These are phyloP conservation scores for Zaprionus taronus DNA, from an alignment of 1,140 invertebrate species.

Conservation along the genomic window DNA sequence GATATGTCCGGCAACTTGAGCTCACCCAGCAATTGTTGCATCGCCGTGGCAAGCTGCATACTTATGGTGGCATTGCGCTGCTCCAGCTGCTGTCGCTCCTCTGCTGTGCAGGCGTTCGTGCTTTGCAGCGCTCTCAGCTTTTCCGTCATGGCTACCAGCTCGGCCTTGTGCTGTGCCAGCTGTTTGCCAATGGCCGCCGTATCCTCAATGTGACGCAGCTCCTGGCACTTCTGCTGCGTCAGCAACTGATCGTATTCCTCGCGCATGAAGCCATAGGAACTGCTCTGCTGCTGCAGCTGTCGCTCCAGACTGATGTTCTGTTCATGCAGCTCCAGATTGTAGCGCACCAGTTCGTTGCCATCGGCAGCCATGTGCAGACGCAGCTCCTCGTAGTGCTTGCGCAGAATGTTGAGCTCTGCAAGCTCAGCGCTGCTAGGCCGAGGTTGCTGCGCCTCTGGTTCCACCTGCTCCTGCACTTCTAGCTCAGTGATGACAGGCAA, in stretches of 20 bases:
- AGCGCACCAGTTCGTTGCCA: conserved; percentile 53
- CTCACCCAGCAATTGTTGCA: conserved; percentile 63
- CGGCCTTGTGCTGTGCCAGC: conserved; percentile 28
- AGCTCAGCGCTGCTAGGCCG: conserved; percentile 33
- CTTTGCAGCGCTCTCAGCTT: conserved; percentile 29
- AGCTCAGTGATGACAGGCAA: conserved; percentile 51
- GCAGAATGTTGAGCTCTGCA: conserved; percentile 53
- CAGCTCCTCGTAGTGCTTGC: conserved; percentile 74
- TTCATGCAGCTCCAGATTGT: conserved; percentile 58
- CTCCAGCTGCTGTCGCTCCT: conserved; percentile 69
- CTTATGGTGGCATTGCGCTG: conserved; percentile 58
- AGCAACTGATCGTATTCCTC: conserved; percentile 69
- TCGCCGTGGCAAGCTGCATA: conserved; percentile 63
- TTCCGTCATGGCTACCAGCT: conserved; percentile 24
- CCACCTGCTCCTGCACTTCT: conserved; percentile 8
- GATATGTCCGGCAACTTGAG: conserved; percentile 56
- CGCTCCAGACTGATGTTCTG: conserved; percentile 52
- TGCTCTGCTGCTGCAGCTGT: conserved; percentile 53
- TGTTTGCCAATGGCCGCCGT: conserved; percentile 36
- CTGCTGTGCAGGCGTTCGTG: conserved; percentile 45
- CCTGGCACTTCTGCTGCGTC: conserved; percentile 43
- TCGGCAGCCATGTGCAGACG: conserved; percentile 65
- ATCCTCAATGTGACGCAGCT: conserved; percentile 60
- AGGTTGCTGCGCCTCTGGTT: conserved; percentile 3
- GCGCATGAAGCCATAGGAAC: conserved; percentile 67